Evolutionary conservation across 2,888 invertebrate species (phyloP).

Genomic region (Ophion costatus): DNA sequence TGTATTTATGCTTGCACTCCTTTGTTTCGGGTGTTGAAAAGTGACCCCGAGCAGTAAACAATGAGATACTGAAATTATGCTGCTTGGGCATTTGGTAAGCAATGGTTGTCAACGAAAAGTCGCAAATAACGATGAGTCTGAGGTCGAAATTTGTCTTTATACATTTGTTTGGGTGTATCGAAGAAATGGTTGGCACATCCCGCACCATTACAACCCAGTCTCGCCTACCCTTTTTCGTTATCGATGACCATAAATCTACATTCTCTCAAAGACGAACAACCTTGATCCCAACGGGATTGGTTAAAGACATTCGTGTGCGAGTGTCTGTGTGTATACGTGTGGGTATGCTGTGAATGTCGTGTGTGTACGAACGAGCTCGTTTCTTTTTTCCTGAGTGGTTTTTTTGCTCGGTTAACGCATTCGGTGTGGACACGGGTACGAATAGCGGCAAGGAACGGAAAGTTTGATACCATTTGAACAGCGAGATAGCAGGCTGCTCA

Average conservation of each 20-base stretch:
- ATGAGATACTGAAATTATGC: too few species aligned
- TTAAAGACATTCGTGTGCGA: slow-evolving; percentile 1
- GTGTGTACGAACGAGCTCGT: neutral
- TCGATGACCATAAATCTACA: slow-evolving; percentile 26
- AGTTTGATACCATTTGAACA: slow-evolving; percentile 21
- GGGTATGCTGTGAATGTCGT: too few species aligned
- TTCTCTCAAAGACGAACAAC: neutral
- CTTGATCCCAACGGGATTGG: slow-evolving; percentile 15
- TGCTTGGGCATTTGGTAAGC: too few species aligned
- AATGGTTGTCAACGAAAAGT: too few species aligned
- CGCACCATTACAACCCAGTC: neutral
- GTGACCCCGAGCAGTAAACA: too few species aligned
- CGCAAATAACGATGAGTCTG: too few species aligned
- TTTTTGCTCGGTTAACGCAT: slow-evolving; percentile 1
- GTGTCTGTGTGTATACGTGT: too few species aligned
- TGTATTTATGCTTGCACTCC: too few species aligned
- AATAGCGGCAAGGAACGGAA: slow-evolving; percentile 3
- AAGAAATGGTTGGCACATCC: neutral
- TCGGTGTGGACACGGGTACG: slow-evolving; percentile 12
- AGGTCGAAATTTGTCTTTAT: too few species aligned
- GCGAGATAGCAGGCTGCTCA: neutral
- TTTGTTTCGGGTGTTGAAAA: too few species aligned
- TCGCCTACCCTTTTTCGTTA: neutral
- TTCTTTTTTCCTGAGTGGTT: neutral
- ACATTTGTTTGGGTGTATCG: too few species aligned